These are phyloP conservation scores for Agrotis puta DNA, from an alignment of 2,888 invertebrate genomes.

Conservation along the genomic window DNA sequence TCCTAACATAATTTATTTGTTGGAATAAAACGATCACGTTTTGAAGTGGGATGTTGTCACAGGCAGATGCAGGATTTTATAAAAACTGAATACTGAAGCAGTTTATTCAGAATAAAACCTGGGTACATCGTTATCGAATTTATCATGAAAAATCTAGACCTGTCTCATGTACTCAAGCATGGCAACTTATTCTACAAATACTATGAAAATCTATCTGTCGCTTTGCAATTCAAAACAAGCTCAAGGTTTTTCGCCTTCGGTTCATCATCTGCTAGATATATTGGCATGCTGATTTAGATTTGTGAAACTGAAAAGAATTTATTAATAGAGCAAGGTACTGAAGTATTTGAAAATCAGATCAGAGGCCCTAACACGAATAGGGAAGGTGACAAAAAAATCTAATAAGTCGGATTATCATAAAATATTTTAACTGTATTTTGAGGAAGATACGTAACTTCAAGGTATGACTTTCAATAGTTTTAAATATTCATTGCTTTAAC, in stretches of 20 bases:
- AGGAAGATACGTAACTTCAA: no score
- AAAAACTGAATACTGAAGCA: not conserved
- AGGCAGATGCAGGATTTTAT: not conserved
- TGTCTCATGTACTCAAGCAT: slow-evolving; percentile 20
- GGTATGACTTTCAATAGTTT: no score
- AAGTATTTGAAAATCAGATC: slow-evolving; percentile 26
- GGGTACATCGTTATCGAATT: not conserved
- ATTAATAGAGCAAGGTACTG: slow-evolving; percentile 22
- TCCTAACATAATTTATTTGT: not conserved
- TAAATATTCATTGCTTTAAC: no score
- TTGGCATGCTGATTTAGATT: slow-evolving; percentile 28
- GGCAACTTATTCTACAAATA: slow-evolving; percentile 13
- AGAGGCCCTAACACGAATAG: not conserved
- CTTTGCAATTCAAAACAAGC: slow-evolving; percentile 70
- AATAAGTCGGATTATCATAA: no score
- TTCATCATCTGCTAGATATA: slow-evolving; percentile 69
- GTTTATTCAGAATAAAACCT: slow-evolving; percentile 3
- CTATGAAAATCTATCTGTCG: slow-evolving; percentile 51
- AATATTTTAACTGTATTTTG: no score
- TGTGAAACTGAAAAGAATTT: slow-evolving; percentile 18
- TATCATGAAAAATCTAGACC: slow-evolving; percentile 11
- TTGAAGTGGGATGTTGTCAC: not conserved
- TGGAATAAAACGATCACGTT: not conserved
- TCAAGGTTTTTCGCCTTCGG: slow-evolving; percentile 70
- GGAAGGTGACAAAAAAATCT: no score